Evolutionary conservation across 1,140 invertebrate species (phyloP), one percentile per base, ranked within the genome.

Genomic region (Aphelinus certus): DNA sequence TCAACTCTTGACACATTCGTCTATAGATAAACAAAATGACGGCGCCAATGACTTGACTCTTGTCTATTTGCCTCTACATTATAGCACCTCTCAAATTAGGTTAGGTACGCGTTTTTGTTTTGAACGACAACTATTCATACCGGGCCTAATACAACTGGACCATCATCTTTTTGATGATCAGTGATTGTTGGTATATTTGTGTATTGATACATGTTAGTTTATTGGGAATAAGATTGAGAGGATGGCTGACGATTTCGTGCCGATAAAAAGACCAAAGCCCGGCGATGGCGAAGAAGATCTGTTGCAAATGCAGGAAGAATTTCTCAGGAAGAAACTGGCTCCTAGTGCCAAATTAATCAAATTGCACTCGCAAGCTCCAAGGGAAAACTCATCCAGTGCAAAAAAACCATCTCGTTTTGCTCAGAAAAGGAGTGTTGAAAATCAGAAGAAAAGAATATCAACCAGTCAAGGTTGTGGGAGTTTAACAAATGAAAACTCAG

Each of bases 261-360:
- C 64, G 61, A 67, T 81, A 0, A 86, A 84, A 75, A 87, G 92
- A 79, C 92, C 92, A 0, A 92, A 91, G 77, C 89, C 89, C 1
- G 88, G 86, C 3, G 93, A 94, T 79, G 89, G 83, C 48, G 93
- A 94, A 77, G 90, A 93, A 43, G 92, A 94, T 79, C 87, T 94
- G 58, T 87, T 94, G 26, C 89, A 88, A 57, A 90, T 93, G 89
- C 93, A 94, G 80, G 89, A 92, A 76, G 91, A 92, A 67, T 95
- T 92, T 79, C 79, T 92, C 2, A 84, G 84, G 61, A 82, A 86
- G 4, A 83, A 84, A 65, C 81, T 86, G 45, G 83, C 89, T 66
- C 89, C 91, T 2, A 89, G 92, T 1, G 91, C 91, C 1, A 90
- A 90, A 80, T 84, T 92, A 58, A 85, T 91, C 6, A 90, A 90